phyloP scores from a whole-genome alignment of 2,888 invertebrate species.

The Pachydiplax longipennis region DNA sequence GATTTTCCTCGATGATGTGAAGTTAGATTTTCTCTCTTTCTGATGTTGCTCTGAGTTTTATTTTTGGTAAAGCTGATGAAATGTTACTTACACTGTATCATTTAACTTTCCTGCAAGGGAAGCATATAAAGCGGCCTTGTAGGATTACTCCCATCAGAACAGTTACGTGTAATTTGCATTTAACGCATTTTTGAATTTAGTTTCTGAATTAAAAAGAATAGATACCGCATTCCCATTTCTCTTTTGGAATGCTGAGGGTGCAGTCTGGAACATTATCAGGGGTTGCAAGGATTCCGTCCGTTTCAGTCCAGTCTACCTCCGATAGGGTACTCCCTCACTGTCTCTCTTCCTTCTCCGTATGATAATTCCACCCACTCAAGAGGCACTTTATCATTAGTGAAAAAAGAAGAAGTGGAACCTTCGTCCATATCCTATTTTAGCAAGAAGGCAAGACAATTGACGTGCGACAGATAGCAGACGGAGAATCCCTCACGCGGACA shows the following conservation, averaged over 20 bases:
- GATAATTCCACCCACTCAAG: neutral
- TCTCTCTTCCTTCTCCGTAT: neutral
- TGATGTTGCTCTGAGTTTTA: no score
- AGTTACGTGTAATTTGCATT: no score
- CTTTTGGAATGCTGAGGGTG: neutral
- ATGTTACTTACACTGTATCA: no score
- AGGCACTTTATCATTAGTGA: neutral
- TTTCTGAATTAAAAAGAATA: no score
- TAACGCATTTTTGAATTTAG: no score
- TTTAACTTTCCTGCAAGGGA: no score
- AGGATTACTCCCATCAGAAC: no score
- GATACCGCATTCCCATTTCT: no score
- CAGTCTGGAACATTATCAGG: neutral
- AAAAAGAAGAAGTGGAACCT: neutral
- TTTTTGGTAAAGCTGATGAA: no score
- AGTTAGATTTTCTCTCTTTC: no score
- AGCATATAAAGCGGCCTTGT: no score
- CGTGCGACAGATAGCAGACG: constrained; percentile 26
- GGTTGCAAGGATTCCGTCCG: neutral
- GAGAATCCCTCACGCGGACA: constrained; percentile 1
- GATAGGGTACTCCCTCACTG: neutral
- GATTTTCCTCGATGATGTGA: no score
- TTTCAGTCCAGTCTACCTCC: neutral
- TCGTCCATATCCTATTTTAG: neutral
- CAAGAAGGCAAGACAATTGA: constrained; percentile 8